phyloP scores from a whole-genome alignment of 2,113 vertebrate species.

The Festucalex cinctus region DNA sequence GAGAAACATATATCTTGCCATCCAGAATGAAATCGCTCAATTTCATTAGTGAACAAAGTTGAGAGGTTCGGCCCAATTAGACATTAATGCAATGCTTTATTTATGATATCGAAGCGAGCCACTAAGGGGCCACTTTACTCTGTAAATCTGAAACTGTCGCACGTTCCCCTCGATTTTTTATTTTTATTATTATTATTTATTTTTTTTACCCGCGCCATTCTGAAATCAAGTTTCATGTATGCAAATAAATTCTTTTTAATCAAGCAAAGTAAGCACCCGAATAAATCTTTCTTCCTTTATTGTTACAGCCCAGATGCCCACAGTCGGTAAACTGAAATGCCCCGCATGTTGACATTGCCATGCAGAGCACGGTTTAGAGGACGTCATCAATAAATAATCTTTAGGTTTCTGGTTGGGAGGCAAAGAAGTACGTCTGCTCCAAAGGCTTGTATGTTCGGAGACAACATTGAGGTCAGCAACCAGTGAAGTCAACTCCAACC shows the following conservation, averaged over 20 bases:
- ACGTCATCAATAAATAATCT: slow-evolving; percentile 48
- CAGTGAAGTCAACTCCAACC: slow-evolving; percentile 69
- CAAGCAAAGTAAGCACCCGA: slow-evolving; percentile 25
- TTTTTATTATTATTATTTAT: not conserved
- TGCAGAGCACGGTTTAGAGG: slow-evolving; percentile 19
- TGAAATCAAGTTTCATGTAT: slow-evolving; percentile 41
- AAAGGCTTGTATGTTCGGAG: slow-evolving; percentile 49
- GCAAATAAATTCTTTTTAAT: slow-evolving; percentile 27
- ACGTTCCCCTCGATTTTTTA: slow-evolving; percentile 52
- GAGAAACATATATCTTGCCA: slow-evolving; percentile 75
- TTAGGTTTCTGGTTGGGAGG: slow-evolving; percentile 22
- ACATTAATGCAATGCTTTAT: slow-evolving; percentile 70
- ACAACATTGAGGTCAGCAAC: slow-evolving; percentile 65
- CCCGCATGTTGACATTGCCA: slow-evolving; percentile 37
- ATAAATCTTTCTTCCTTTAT: slow-evolving; percentile 28
- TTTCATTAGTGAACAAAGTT: slow-evolving; percentile 74
- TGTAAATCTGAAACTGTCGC: slow-evolving; percentile 65
- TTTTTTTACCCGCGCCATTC: not conserved
- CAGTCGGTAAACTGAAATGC: slow-evolving; percentile 32
- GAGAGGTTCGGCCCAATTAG: slow-evolving; percentile 67
- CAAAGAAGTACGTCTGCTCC: slow-evolving; percentile 35
- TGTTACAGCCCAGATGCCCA: slow-evolving; percentile 15
- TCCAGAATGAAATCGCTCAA: slow-evolving; percentile 71
- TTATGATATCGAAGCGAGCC: slow-evolving; percentile 69
- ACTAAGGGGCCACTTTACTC: slow-evolving; percentile 72